Base-by-base conservation (phyloP, 2,797 vertebrate genomes). In the Hemibagrus guttatus region DNA sequence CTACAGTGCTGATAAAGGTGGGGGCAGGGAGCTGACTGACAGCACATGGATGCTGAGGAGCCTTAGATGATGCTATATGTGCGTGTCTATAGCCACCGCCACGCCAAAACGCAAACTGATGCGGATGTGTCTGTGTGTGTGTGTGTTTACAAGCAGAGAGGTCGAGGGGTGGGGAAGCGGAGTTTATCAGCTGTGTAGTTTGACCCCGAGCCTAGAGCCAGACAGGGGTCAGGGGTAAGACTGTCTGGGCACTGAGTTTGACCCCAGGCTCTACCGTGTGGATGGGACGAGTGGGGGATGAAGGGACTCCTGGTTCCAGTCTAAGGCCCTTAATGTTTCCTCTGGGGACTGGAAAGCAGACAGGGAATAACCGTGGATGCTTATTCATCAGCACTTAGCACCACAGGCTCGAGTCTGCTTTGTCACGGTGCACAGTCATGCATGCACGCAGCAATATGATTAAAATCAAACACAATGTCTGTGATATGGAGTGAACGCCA, bases 271-370 rank as follows among this genome's bases (percentile, higher is more conserved):
- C 90, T 90, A 90, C 91, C 91, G 91, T 91, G 90, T 87, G 87
- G 72, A 88, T 35, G 68, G 83, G 39, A 56, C 7, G 7, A 61
- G 6, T 31, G 46, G 92, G 92, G 92, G 87, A 85, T 90, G 91
- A 66, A 80, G 79, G 63, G 64, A 79, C 79, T 76, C 71, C 83
- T 88, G 84, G 89, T 91, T 90, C 87, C 87, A 91, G 92, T 90
- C 88, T 89, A 90, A 91, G 88, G 88, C 92, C 93, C 94, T 95
- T 94, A 94, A 96, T 95, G 94, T 95, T 93, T 95, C 95, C 95
- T 95, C 91, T 92, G 95, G 85, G 96, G 95, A 96, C 93, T 95
- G 93, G 89, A 91, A 93, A 93, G 93, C 94, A 95, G 94, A 96
- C 95, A 95, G 93, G 94, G 93, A 94, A 91, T 91, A 89, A 94